phyloP scores from a whole-genome alignment of 2,113 vertebrate genomes.

The Ctenomys sociabilis region DNA sequence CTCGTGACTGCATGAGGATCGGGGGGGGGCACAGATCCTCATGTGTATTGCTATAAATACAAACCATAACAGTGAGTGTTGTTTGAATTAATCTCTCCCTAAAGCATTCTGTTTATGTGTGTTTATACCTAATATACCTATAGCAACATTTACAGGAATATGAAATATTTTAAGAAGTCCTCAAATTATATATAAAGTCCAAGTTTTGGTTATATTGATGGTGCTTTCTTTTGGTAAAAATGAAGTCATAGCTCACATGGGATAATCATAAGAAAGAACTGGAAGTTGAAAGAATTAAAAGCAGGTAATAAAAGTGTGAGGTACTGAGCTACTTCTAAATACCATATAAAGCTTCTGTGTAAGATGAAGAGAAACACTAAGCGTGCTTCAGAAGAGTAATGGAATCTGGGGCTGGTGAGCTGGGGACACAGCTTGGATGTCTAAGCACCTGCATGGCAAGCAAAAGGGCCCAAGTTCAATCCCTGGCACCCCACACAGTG shows the following conservation, averaged over 20 bases:
- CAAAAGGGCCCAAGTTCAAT: too few species aligned
- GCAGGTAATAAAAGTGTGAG: conserved; percentile 38
- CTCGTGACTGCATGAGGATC: neutral
- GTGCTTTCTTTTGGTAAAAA: conserved; percentile 70
- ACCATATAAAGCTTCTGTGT: neutral
- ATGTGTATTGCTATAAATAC: too few species aligned
- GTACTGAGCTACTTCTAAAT: conserved; percentile 40
- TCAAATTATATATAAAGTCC: conserved; percentile 68
- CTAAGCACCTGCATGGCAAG: too few species aligned
- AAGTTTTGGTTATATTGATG: conserved; percentile 65
- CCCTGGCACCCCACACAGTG: too few species aligned
- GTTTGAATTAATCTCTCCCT: conserved; percentile 19
- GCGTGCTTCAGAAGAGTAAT: neutral
- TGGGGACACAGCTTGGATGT: too few species aligned
- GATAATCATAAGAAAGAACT: conserved; percentile 56
- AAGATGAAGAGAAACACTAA: neutral
- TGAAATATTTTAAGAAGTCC: conserved; percentile 70
- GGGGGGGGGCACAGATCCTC: neutral
- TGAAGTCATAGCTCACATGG: conserved; percentile 61
- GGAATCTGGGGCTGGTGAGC: neutral
- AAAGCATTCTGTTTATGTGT: conserved; percentile 16
- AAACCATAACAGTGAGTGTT: neutral
- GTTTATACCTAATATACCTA: conserved; percentile 65
- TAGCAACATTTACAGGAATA: conserved; percentile 58
- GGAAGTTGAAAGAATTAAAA: conserved; percentile 62